These are phyloP conservation scores for Caenorhabditis uteleia DNA, from an alignment of 2,888 invertebrate genomes.

Conservation along the genomic window DNA sequence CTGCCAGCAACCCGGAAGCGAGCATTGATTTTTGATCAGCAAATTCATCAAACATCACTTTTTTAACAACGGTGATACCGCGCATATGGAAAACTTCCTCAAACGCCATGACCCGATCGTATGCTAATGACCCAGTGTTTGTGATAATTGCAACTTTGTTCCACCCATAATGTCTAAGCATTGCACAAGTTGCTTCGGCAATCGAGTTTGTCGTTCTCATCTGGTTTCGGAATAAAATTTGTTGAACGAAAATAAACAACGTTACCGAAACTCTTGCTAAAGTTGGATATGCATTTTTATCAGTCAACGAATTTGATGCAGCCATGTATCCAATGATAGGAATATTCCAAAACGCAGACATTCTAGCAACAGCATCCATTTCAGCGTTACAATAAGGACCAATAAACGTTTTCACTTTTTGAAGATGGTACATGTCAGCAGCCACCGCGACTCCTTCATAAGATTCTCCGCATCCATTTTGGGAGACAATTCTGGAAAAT, in stretches of 20 bases:
- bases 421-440: constrained; percentile 66
- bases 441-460: constrained; percentile 68
- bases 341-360: constrained; percentile 68
- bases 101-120: constrained; percentile 46
- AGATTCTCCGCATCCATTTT: constrained; percentile 65
- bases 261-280: constrained; percentile 45
- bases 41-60: constrained; percentile 54
- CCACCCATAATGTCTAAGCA: constrained; percentile 65
- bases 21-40: constrained; percentile 46
- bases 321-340: constrained; percentile 67
- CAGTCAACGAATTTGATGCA: constrained; percentile 49
- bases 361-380: constrained; percentile 66
- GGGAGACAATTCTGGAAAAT: constrained; percentile 52
- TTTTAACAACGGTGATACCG: constrained; percentile 45
- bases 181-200: constrained; percentile 59
- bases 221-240: constrained; percentile 3
- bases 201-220: constrained; percentile 64
- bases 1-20: constrained; percentile 44
- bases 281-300: constrained; percentile 56
- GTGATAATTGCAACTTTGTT: constrained; percentile 54
- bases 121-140: constrained; percentile 49
- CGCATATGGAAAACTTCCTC: constrained; percentile 52
- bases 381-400: constrained; percentile 67
- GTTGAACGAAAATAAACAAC: not conserved
- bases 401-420: constrained; percentile 64